Evolutionary conservation across 2,888 invertebrate species (phyloP).

Genomic region (Acleris holmiana): DNA sequence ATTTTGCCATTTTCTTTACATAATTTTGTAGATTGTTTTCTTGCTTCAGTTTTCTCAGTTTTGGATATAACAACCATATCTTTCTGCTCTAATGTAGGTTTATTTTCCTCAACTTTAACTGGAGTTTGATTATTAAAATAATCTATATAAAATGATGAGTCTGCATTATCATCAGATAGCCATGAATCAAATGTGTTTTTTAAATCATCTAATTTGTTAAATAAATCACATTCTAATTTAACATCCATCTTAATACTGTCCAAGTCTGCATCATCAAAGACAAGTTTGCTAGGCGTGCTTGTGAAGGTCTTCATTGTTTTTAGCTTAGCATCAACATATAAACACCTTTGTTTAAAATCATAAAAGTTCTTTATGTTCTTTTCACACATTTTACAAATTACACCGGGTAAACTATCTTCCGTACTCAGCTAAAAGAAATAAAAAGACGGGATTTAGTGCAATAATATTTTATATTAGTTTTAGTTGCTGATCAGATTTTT

Average conservation of each 20-base stretch:
- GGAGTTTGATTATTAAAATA: constrained; percentile 17
- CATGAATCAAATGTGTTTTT: constrained; percentile 33
- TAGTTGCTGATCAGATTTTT: background rate
- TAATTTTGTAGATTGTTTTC: background rate
- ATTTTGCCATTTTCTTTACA: constrained; percentile 17
- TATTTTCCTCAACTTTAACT: constrained; percentile 10
- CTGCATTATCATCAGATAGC: constrained; percentile 28
- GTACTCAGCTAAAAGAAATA: constrained; percentile 41
- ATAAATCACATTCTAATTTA: constrained; percentile 32
- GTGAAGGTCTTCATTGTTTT: constrained; percentile 19
- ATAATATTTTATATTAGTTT: background rate
- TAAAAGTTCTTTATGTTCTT: constrained; percentile 49
- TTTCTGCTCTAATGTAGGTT: constrained; percentile 5
- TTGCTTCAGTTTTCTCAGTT: background rate
- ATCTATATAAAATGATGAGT: constrained; percentile 22
- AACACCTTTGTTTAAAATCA: constrained; percentile 52
- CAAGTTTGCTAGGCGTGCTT: constrained; percentile 6
- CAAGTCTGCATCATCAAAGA: constrained; percentile 14
- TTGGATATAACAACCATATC: background rate
- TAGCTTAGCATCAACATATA: constrained; percentile 39
- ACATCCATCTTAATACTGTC: constrained; percentile 26
- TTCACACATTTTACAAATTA: constrained; percentile 49
- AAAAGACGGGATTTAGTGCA: background rate
- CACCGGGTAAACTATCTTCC: constrained; percentile 46
- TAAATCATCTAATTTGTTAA: constrained; percentile 29